Evolutionary conservation across 2,797 vertebrate genomes (phyloP), one percentile per base, ranked within the genome.

Genomic region (Microchirus variegatus): DNA sequence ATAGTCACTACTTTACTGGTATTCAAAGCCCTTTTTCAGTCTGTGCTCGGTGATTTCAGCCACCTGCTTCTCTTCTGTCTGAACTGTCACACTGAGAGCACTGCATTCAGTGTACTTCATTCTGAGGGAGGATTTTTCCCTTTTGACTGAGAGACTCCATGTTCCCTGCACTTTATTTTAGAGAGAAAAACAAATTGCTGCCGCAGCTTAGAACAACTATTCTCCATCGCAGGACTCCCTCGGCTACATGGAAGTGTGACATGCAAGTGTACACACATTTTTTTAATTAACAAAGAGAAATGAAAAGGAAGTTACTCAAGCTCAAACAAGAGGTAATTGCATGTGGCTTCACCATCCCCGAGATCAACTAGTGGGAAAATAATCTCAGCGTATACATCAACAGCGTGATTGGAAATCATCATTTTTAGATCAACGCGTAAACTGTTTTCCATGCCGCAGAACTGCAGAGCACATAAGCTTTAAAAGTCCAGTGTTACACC

Each of bases 231-330:
- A 68, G 54, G 43, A 50, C 48, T 67, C 49, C 58, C 38, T 26
- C 17, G 17, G 45, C 68, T 49, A 13, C 52, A 9, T 1, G 0
- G 26, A 55, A 67, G 53, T 51, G 60, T 53, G 70, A 62, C 42
- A 51, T 22, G 56, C 19, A 9, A 43, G 56, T 35, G 67, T 18
- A 22, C 51, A 19, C 16, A 37, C 17, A 2, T 69, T 64, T 19
- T 40, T 69, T 83, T 86, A 81, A 90, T 92, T 89, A 87, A 77
- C 76, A 77, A 66, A 65, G 59, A 71, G 63, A 85, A 87, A 87
- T 63, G 73, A 65, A 87, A 80, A 87, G 53, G 70, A 65, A 83
- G 77, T 70, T 50, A 70, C 61, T 87, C 75, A 78, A 72, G 80
- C 78, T 83, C 74, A 73, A 81, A 80, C 71, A 80, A 80, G 42